These are phyloP conservation scores for Hedychridium roseum DNA, from an alignment of 2,888 invertebrate species.

Conservation along the genomic window DNA sequence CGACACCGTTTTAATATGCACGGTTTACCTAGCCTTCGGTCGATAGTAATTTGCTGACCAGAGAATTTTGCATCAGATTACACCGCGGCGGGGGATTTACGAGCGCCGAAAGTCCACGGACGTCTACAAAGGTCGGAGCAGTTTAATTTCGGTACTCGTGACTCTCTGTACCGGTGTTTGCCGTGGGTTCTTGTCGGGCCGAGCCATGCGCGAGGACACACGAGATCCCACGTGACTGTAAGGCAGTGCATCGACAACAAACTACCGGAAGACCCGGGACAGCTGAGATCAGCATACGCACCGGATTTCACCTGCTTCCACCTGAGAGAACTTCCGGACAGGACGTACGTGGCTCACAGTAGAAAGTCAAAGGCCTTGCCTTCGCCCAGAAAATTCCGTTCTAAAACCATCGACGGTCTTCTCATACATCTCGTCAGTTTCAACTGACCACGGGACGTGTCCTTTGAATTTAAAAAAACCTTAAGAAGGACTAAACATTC, in stretches of 20 bases:
- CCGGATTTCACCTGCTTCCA: slow-evolving; percentile 26
- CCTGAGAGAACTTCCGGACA: slow-evolving; percentile 4
- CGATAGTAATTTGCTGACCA: too few relatives aligned
- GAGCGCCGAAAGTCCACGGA: too few relatives aligned
- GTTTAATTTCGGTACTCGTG: too few relatives aligned
- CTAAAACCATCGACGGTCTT: background rate
- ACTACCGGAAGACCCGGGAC: background rate
- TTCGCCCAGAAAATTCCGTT: background rate
- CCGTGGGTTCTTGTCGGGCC: slow-evolving; percentile 28
- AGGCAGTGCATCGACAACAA: slow-evolving; percentile 25
- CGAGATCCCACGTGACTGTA: slow-evolving; percentile 20
- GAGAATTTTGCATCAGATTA: too few relatives aligned
- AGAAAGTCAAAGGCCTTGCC: slow-evolving; percentile 11
- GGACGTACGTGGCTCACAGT: slow-evolving; percentile 12
- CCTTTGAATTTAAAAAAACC: slow-evolving; percentile 8
- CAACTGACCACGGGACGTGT: slow-evolving; percentile 1
- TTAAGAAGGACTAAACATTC: too few relatives aligned
- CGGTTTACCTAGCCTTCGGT: too few relatives aligned
- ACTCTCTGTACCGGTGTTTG: slow-evolving; percentile 26
- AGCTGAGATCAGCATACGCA: slow-evolving; percentile 10
- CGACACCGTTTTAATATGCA: too few relatives aligned
- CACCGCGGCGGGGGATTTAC: too few relatives aligned
- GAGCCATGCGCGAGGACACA: slow-evolving; percentile 24
- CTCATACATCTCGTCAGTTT: slow-evolving; percentile 2
- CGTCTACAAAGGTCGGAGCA: too few relatives aligned